Evolutionary conservation across 2,888 invertebrate species (phyloP), one percentile per base, ranked within the genome.

Genomic region (Tenthredo scrophulariae): DNA sequence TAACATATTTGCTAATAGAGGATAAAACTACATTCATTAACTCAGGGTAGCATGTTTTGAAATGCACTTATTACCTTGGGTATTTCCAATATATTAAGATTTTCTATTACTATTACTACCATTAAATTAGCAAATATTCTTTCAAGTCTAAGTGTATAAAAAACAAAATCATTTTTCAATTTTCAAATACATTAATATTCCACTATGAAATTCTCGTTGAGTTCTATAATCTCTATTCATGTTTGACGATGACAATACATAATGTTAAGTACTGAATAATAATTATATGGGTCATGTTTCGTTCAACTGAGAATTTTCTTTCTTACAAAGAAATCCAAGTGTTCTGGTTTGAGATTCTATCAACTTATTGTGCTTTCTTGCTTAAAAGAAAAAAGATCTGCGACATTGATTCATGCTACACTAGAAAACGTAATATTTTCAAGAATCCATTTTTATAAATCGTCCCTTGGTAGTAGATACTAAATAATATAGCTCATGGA

Each of bases 401-500:
- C 37, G 40, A 46, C 46, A 10, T 3, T 46, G 10, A n/a, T 37
- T 40, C 0, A 33, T n/a, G 22, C 22, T 22, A 10, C 2, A 22
- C 22, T 46, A 75, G 46, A 26, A 26, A 43, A 43, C 46, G 26
- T 50, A 43, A 43, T 9, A 26, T 46, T 50, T 15, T 26, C 13
- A 6, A 75, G 46, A 43, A 75, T 15, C 72, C n/a, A 22, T 33
- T 43, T 22, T 22, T 3, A 72, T 72, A 29, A 22, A 62, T 62
- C 18, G 10, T 62, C 40, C 33, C 40, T 40, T 62, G 54, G 37
- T 22, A n/a, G 37, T 58, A 62, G 62, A 79, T 7, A 79, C 40
- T 80, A 62, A 80, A 80, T 58, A 80, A 80, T 80, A 46, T 80
- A 80, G 13, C 4, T 62, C 15, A 40, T 62, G 22, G 62, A 37